Evolutionary conservation across 1,140 invertebrate genomes (phyloP), one percentile per base, ranked within the genome.

Genomic region (Rhizoglyphus robini): DNA sequence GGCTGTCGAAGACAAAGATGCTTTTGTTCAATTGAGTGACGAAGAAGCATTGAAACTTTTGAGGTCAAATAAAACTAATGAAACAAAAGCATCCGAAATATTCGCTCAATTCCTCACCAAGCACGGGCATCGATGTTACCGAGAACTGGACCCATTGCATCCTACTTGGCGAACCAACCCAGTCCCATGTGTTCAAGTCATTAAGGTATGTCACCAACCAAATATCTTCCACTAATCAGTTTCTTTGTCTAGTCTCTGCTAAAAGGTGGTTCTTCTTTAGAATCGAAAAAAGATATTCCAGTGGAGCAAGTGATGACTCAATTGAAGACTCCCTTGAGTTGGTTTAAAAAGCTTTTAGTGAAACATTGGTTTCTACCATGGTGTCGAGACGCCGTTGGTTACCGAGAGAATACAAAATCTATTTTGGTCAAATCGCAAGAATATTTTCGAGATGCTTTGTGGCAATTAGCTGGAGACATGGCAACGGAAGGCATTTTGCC

Each of bases 121-220:
- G 66, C 84, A 88, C 71, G 87, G 86, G 1, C 84, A 89, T 74
- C 79, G 87, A 68, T 81, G 82, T 68, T 76, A 86, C 31, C 81
- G 83, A 75, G 88, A 90, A 83, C 80, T 87, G 70, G 86, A 88
- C 70, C 71, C 87, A 0, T 72, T 73, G 2, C 78, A 80, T 2
- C 80, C 82, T 67, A 82, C 85, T 1, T 88, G 87, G 87, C 74
- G 73, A 5, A 75, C 82, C 63, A 79, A 84, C 47, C 82, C 83
- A 1, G 74, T 79, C 38, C 76, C 78, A 46, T 75, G 88, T 11
- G 80, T 88, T 65, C 74, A 73, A 38, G 79, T 82, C 3, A 87
- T 3, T 82, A 86, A n/a, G n/a, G n/a, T n/a, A n/a, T n/a, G n/a
- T n/a, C n/a, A n/a, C n/a, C n/a, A n/a, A n/a, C n/a, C 74, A 78